phyloP scores from a whole-genome alignment of 2,888 invertebrate species.

The Mantis religiosa region DNA sequence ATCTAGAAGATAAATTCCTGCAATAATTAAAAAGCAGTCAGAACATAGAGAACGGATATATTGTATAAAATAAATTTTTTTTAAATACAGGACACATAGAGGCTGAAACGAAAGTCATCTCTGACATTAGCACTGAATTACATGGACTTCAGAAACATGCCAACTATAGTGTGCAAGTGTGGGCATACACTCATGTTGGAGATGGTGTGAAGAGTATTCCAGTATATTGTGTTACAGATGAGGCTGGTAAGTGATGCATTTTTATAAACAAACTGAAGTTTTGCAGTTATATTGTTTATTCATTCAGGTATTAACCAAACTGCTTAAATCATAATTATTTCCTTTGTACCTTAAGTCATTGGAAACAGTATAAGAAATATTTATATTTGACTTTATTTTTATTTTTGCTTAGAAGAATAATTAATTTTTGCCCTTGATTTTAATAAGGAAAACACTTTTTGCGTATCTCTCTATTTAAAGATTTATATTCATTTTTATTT shows the following conservation, averaged over 20 bases:
- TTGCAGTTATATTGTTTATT: background rate
- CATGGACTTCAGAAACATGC: constrained; percentile 44
- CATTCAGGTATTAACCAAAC: background rate
- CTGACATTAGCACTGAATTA: constrained; percentile 38
- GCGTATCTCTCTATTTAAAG: too few species aligned
- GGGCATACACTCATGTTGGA: constrained; percentile 46
- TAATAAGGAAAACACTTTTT: too few species aligned
- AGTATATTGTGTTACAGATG: constrained; percentile 46
- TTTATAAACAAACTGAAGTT: background rate
- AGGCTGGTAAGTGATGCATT: constrained; percentile 39
- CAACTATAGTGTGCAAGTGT: constrained; percentile 47
- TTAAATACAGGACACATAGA: constrained; percentile 35
- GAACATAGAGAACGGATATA: background rate
- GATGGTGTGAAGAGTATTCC: constrained; percentile 44
- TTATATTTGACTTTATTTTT: too few species aligned
- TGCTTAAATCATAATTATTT: background rate
- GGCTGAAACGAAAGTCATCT: constrained; percentile 40
- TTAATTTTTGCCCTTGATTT: too few species aligned
- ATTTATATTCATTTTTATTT: too few species aligned
- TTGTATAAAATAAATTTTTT: background rate
- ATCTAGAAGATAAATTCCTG: too few species aligned
- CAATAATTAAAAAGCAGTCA: background rate
- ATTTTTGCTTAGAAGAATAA: too few species aligned
- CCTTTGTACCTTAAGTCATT: too few species aligned
- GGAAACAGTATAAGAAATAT: too few species aligned